phyloP scores from a whole-genome alignment of 2,113 vertebrate species.

The Caracal caracal region DNA sequence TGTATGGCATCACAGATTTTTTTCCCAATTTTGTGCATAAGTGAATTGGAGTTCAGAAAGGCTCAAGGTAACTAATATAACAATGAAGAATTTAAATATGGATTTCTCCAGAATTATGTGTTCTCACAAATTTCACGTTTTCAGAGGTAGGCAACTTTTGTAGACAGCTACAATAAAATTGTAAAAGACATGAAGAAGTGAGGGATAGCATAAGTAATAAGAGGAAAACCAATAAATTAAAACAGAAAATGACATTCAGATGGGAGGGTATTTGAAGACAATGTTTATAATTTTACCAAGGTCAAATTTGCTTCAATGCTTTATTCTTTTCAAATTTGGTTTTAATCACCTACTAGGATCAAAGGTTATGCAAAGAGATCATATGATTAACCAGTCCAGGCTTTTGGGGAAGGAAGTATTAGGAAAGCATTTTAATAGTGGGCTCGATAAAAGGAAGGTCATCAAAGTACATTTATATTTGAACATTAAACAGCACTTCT shows the following conservation, averaged over 20 bases:
- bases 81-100: background rate
- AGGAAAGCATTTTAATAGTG: slow-evolving; percentile 41
- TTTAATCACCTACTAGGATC: slow-evolving; percentile 42
- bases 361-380: slow-evolving; percentile 64
- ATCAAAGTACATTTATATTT: slow-evolving; percentile 69
- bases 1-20: background rate
- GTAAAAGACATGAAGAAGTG: background rate
- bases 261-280: background rate
- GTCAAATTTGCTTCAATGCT: background rate
- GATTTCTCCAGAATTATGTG: background rate
- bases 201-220: background rate
- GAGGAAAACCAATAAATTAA: background rate
- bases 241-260: background rate
- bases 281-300: background rate
- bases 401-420: slow-evolving; percentile 17
- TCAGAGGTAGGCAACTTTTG: background rate
- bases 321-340: slow-evolving; percentile 28
- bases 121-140: background rate
- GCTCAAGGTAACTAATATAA: background rate
- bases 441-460: slow-evolving; percentile 57
- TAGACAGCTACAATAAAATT: background rate
- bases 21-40: background rate
- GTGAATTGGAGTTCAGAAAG: background rate
- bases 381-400: background rate
- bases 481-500: slow-evolving; percentile 61